Percentiles rank a stretch among this genome's conserved stretches.
phyloP scores from a whole-genome alignment of 2,113 vertebrate genomes.

The Epinephelus cyanopodus region DNA sequence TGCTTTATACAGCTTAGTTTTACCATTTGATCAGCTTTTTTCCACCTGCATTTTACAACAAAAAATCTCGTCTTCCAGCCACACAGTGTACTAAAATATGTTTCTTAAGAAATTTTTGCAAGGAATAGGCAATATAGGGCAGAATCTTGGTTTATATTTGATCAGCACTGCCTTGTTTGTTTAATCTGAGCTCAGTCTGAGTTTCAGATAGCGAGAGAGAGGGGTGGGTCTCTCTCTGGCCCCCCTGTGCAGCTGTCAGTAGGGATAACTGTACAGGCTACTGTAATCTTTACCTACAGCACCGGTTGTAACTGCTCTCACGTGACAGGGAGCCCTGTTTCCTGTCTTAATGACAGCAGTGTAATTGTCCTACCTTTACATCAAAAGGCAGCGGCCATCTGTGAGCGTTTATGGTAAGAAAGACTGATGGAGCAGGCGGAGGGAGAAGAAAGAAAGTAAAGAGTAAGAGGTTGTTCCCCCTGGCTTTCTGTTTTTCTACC shows the following conservation, averaged over 20 bases:
- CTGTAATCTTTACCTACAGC: slow-evolving; percentile 43
- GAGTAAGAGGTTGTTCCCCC: slow-evolving; percentile 38
- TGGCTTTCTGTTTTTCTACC: slow-evolving; percentile 59
- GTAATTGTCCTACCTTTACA: slow-evolving; percentile 48
- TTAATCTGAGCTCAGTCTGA: no score
- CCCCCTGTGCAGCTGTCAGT: background rate
- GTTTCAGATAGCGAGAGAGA: no score
- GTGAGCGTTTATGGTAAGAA: slow-evolving; percentile 48
- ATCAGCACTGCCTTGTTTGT: no score
- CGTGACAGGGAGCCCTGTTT: slow-evolving; percentile 24
- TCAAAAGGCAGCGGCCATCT: slow-evolving; percentile 60
- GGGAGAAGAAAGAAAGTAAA: slow-evolving; percentile 26
- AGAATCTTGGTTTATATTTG: no score
- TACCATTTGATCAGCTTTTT: no score
- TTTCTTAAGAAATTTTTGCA: no score
- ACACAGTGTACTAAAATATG: no score
- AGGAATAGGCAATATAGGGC: no score
- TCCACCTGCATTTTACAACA: no score
- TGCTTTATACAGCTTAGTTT: no score
- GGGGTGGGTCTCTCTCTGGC: no score
- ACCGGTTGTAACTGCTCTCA: slow-evolving; percentile 4
- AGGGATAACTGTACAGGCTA: background rate
- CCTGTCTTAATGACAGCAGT: slow-evolving; percentile 42
- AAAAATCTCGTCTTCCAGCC: no score
- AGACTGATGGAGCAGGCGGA: background rate